phyloP scores from a whole-genome alignment of 2,888 invertebrate genomes.

The Strigamia crassipes region DNA sequence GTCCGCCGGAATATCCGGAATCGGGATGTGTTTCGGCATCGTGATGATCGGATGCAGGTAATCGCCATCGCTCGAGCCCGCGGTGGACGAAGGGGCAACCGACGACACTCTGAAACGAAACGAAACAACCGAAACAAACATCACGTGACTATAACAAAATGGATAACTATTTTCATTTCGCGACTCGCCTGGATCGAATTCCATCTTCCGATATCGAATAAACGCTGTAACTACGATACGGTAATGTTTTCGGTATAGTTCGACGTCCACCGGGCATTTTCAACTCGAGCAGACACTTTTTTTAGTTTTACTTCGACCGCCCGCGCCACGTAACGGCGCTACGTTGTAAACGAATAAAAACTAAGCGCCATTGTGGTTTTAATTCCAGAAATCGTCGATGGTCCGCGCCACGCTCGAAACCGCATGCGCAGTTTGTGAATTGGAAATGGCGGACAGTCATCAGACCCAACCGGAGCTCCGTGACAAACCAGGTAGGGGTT shows the following conservation, averaged over 20 bases:
- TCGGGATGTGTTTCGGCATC: constrained; percentile 57
- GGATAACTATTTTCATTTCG: too few relatives aligned
- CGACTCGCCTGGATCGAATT: neutral
- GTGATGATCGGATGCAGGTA: neutral
- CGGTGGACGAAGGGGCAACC: neutral
- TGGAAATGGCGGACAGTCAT: constrained; percentile 44
- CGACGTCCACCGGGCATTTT: constrained; percentile 36
- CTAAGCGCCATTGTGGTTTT: neutral
- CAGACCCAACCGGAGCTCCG: constrained; percentile 44
- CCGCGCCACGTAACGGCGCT: neutral
- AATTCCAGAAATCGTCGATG: neutral
- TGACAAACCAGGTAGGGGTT: constrained; percentile 24
- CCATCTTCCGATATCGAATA: constrained; percentile 38
- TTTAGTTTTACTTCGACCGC: neutral
- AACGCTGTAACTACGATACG: neutral
- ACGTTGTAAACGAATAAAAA: neutral
- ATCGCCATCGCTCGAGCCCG: neutral
- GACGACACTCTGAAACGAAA: neutral
- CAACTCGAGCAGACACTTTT: neutral
- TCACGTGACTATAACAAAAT: too few relatives aligned
- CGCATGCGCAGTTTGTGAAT: constrained; percentile 38
- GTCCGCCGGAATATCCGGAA: constrained; percentile 69
- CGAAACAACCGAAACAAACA: neutral
- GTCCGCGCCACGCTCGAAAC: neutral
- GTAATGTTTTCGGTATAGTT: constrained; percentile 23